Base-by-base conservation (phyloP, 2,888 invertebrate genomes). In the Myathropa florea region DNA sequence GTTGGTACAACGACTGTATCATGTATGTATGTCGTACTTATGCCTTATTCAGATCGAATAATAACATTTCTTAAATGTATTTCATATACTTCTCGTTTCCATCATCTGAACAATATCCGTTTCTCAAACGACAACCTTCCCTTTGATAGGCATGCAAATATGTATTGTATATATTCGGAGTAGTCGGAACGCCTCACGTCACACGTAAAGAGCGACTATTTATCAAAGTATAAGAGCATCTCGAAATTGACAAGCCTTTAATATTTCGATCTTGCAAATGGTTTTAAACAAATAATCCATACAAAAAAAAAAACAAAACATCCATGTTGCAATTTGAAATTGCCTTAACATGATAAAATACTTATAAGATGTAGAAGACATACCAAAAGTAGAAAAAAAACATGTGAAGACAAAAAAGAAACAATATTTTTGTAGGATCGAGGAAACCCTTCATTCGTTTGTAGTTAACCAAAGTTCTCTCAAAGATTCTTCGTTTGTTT, bases 221-320 rank as follows among this genome's bases (percentile, higher is more conserved):
- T n/a, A n/a, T n/a, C n/a, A n/a, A n/a, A n/a, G n/a, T n/a, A n/a
- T n/a, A n/a, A n/a, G n/a, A n/a, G 14, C 9, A 36, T 36, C 10
- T 36, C 36, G 12, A 4, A 39, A 18, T 7, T 46, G 4, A 46
- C 18, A 10, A 28, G n/a, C 3, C 14, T 18, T 60, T 57, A 46
- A 68, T 59, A 64, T 78, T 83, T 83, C 72, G 78, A 78, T 83
- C 78, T 73, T 68, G n/a, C 24, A 12, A n/a, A 46, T 18, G 12
- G 3, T 65, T 68, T 55, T 18, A 26, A 68, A 67, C 21, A 59
- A 64, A 33, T 21, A 33, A 71, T 21, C 7, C 4, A 33, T 21
- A 4, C n/a, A 30, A 12, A 23, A 36, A 24, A 67, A 60, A 36
- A 0, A 18, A 46, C 18, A n/a, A 46, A 4, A 7, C 46, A 46